Evolutionary conservation across 2,888 invertebrate species (phyloP).

Genomic region (Sthenelais limicola): DNA sequence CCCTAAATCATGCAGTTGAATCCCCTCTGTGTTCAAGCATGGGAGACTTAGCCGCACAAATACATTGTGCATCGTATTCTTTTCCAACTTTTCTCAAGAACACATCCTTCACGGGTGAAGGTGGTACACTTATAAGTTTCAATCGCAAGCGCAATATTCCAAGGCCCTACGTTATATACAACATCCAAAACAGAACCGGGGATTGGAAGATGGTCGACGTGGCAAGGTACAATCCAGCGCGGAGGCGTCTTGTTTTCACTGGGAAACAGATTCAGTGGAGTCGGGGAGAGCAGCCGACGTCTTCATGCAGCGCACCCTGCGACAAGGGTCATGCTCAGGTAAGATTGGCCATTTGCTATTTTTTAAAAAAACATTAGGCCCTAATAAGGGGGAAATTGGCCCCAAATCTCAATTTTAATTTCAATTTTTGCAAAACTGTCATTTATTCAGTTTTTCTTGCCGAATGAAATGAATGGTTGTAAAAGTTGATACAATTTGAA

Average conservation of each 20-base stretch:
- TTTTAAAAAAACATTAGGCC: slow-evolving; percentile 53
- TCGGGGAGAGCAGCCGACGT: slow-evolving; percentile 39
- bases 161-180: slow-evolving; percentile 33
- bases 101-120: slow-evolving; percentile 45
- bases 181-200: slow-evolving; percentile 23
- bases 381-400: slow-evolving; percentile 50
- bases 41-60: not conserved
- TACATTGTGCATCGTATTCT: slow-evolving; percentile 3
- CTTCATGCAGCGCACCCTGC: slow-evolving; percentile 53
- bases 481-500: no score
- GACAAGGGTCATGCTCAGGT: slow-evolving; percentile 49
- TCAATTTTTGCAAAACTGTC: no score
- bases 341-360: no score
- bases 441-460: no score
- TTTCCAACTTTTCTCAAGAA: slow-evolving; percentile 40
- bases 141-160: not conserved
- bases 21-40: slow-evolving; percentile 42
- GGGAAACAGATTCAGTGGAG: slow-evolving; percentile 43
- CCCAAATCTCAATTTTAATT: slow-evolving; percentile 45
- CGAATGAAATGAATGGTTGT: no score
- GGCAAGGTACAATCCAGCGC: slow-evolving; percentile 2
- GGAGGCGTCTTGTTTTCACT: slow-evolving; percentile 17
- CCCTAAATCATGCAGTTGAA: slow-evolving; percentile 35
- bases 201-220: slow-evolving; percentile 13
- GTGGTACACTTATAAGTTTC: slow-evolving; percentile 34